Evolutionary conservation across 2,888 invertebrate genomes (phyloP).

Genomic region (Coelinius sp.): DNA sequence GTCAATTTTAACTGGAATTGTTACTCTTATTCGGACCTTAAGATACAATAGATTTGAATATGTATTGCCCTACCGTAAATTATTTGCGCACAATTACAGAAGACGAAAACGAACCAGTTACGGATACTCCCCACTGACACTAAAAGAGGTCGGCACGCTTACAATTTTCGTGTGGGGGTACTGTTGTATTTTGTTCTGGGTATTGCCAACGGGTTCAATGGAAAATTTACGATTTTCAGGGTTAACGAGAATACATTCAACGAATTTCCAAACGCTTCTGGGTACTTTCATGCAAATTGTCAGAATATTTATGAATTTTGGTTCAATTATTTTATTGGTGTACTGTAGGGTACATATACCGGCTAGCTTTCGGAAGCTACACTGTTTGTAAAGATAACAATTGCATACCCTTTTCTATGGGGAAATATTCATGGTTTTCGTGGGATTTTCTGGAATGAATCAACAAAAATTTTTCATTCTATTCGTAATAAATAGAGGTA

Average conservation of each 20-base stretch:
- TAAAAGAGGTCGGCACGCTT: conserved; percentile 6
- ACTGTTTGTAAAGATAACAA: not conserved
- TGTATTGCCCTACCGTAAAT: not conserved
- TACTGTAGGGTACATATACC: not conserved
- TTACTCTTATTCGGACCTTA: not conserved
- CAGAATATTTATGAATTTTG: not conserved
- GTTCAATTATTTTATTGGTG: not conserved
- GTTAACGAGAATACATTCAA: conserved; percentile 32
- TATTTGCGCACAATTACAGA: conserved; percentile 3
- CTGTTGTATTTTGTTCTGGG: conserved; percentile 29
- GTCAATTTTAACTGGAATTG: conserved; percentile 2
- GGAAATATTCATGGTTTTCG: too few species aligned
- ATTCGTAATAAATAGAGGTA: too few species aligned
- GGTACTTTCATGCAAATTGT: not conserved
- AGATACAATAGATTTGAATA: not conserved
- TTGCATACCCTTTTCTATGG: too few species aligned
- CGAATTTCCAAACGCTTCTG: conserved; percentile 3
- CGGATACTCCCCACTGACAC: conserved; percentile 37
- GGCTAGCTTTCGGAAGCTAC: not conserved
- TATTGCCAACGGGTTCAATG: conserved; percentile 50
- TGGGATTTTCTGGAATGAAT: too few species aligned
- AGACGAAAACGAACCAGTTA: conserved; percentile 49
- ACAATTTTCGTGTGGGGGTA: conserved; percentile 38
- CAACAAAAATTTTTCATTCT: too few species aligned
- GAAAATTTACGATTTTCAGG: conserved; percentile 58